phyloP scores from a whole-genome alignment of 1,140 invertebrate species.

The Proales similis region DNA sequence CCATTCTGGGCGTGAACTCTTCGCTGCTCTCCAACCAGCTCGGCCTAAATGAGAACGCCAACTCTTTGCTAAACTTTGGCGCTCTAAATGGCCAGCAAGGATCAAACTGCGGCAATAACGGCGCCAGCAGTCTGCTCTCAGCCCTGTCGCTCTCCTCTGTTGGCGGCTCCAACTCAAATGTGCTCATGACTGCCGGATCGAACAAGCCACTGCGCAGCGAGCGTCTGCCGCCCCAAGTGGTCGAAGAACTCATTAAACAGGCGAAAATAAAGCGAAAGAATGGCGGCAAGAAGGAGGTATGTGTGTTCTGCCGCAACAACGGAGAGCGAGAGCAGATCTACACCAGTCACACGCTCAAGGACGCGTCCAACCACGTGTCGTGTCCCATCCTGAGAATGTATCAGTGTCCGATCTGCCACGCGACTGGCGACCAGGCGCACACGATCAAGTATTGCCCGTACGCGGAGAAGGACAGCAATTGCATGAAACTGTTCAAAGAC shows the following conservation, averaged over 20 bases:
- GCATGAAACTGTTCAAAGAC: not conserved
- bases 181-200: slow-evolving; percentile 1
- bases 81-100: not conserved
- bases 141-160: slow-evolving; percentile 13
- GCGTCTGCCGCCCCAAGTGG: slow-evolving; percentile 17
- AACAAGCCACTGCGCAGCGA: slow-evolving; percentile 29
- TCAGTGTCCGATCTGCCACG: slow-evolving; percentile 38
- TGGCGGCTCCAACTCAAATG: not conserved
- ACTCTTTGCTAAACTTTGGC: slow-evolving; percentile 6
- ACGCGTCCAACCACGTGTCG: slow-evolving; percentile 20
- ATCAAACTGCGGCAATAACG: not conserved
- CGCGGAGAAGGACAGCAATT: slow-evolving; percentile 31
- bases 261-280: slow-evolving; percentile 18
- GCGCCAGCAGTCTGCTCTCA: not conserved
- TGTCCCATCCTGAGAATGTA: slow-evolving; percentile 38
- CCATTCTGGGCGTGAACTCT: slow-evolving; percentile 17
- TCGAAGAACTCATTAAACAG: slow-evolving; percentile 30
- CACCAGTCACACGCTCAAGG: slow-evolving; percentile 29
- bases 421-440: slow-evolving; percentile 39
- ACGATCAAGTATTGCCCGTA: slow-evolving; percentile 40
- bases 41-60: too few relatives aligned
- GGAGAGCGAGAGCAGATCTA: slow-evolving; percentile 35
- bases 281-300: slow-evolving; percentile 36
- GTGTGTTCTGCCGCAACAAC: slow-evolving; percentile 39
- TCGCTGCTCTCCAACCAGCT: too few relatives aligned